Evolutionary conservation across 2,113 vertebrate genomes (phyloP).

Genomic region (Oceanites oceanicus): DNA sequence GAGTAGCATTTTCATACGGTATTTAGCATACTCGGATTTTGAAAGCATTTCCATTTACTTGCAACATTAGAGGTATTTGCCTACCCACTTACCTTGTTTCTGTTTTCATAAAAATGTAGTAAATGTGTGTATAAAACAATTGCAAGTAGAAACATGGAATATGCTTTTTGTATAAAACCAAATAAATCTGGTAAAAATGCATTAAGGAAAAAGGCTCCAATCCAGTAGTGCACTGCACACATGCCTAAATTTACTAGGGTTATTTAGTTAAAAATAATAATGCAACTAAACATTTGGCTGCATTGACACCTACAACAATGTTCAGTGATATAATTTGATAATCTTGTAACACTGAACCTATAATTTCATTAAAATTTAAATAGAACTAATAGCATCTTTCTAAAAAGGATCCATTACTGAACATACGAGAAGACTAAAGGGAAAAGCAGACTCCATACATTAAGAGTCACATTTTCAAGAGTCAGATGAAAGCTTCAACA

Average conservation of each 20-base stretch:
- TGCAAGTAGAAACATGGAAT: neutral
- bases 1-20: neutral
- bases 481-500: neutral
- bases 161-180: neutral
- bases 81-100: neutral
- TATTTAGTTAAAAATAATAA: neutral
- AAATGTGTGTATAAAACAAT: neutral
- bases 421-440: neutral
- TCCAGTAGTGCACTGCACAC: neutral
- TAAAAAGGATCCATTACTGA: neutral
- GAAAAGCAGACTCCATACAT: neutral
- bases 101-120: neutral
- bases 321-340: neutral
- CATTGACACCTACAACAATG: neutral
- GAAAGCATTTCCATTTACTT: neutral
- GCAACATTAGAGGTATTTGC: neutral
- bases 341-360: neutral
- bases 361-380: neutral
- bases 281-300: neutral
- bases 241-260: neutral
- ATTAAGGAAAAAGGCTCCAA: neutral
- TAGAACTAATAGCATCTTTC: neutral
- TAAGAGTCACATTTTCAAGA: neutral
- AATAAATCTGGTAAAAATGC: neutral
- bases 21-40: rapidly evolving